Evolutionary conservation across 2,797 vertebrate genomes (phyloP), one percentile per base, ranked within the genome.

Genomic region (Bufotes viridis): DNA sequence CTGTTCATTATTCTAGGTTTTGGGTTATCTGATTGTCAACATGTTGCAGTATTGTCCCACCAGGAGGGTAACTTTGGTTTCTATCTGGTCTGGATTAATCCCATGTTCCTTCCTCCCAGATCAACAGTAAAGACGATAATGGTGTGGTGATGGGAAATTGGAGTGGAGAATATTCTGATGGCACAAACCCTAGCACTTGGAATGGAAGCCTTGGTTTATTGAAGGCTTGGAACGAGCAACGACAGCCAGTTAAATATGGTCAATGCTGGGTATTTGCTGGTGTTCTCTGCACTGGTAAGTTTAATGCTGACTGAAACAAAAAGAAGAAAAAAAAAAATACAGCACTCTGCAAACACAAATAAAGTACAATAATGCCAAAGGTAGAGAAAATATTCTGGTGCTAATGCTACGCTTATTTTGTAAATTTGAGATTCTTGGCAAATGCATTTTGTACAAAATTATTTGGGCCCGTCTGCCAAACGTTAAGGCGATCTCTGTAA

Each of bases 241-340:
- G 49, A n/a, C 87, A 49, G 69, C 90, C 91, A 0, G 96, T 96
- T 51, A 95, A 93, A 75, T 97, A 96, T 9, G 96, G 96, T 7
- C 96, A 97, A 91, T 97, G 96, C 90, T 97, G 96, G 96, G 96
- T 96, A 86, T 97, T 96, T 90, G 94, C 96, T 29, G 96, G 88
- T 0, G 95, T 96, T 4, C 94, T 95, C 53, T 96, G 95, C 91
- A 96, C 96, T 93, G 94, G 96, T 97, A 90, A 92, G 51, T 76
- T 8, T 81, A 60, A 61, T 49, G 7, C 34, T 26, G n/a, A 42
- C 42, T 42, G 42, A 69, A 4, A 3, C 7, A 26, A 69, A 0
- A 72, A 34, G 29, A 34, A 34, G 29, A 34, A 34, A 34, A 34
- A 34, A 34, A 2, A 34, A 2, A 34, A 34, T 34, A 2, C 29